A percentile compares a stretch with the other conserved stretches of the same genome.
phyloP scores from a whole-genome alignment of 2,888 invertebrate genomes.

The Xestobium rufovillosum region DNA sequence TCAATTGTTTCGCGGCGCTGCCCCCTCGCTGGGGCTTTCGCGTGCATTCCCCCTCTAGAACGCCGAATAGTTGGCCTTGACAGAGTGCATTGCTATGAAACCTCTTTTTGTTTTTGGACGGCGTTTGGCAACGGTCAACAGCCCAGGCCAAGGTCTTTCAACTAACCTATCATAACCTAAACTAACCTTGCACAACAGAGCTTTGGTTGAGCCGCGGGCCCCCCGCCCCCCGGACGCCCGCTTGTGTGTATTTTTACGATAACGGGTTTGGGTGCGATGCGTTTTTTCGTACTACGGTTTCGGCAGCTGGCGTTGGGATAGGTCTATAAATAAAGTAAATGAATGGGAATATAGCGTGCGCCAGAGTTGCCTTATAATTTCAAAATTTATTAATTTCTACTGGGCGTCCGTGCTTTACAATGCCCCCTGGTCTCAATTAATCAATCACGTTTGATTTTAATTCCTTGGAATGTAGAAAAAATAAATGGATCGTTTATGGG shows the following conservation, averaged over 20 bases:
- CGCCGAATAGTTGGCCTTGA: conserved; percentile 45
- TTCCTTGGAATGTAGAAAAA: too few relatives aligned
- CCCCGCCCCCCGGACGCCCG: conserved; percentile 3
- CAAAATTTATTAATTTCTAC: too few relatives aligned
- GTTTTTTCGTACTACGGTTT: conserved; percentile 7
- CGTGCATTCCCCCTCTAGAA: conserved; percentile 30
- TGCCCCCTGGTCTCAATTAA: too few relatives aligned
- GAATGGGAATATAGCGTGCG: too few relatives aligned
- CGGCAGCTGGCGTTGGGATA: conserved; percentile 9
- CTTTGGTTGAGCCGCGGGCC: conserved; percentile 19
- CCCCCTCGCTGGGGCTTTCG: conserved; percentile 1
- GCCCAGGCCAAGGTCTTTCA: conserved; percentile 41
- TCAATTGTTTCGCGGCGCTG: conserved; percentile 42
- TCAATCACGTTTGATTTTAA: too few relatives aligned
- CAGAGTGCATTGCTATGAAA: conserved; percentile 44
- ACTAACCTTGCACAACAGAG: conserved; percentile 33
- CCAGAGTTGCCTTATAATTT: too few relatives aligned
- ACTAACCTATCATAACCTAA: conserved; percentile 44
- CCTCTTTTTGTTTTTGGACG: conserved; percentile 44
- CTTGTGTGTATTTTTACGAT: conserved; percentile 20
- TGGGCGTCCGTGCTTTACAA: too few relatives aligned
- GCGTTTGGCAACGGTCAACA: conserved; percentile 46
- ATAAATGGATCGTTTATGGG: too few relatives aligned
- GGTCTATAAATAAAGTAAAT: too few relatives aligned
- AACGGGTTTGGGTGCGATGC: conserved; percentile 4